These are phyloP conservation scores for Sphinx pinastri DNA, from an alignment of 2,888 invertebrate species.

Conservation along the genomic window DNA sequence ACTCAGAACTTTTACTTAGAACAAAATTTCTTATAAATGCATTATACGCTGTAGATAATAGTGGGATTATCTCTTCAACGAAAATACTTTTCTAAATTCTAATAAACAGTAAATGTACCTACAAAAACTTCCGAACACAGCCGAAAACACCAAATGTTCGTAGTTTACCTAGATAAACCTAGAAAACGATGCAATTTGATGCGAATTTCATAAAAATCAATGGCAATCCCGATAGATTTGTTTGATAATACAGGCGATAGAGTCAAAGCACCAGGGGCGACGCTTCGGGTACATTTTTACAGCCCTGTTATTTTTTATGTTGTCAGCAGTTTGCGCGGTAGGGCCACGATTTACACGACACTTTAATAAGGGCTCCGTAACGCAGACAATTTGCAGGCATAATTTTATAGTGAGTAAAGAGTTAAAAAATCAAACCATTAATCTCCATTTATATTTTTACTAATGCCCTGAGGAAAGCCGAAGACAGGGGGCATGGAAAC, in stretches of 20 bases:
- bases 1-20: too few relatives aligned
- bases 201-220: conserved; percentile 43
- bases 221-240: conserved; percentile 46
- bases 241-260: conserved; percentile 46
- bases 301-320: conserved; percentile 74
- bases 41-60: too few relatives aligned
- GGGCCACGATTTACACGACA: conserved; percentile 53
- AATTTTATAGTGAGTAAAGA: conserved; percentile 3
- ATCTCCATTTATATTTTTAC: not conserved
- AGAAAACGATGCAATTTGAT: conserved; percentile 35
- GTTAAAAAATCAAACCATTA: not conserved
- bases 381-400: conserved; percentile 42
- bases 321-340: conserved; percentile 58
- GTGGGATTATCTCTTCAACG: not conserved
- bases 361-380: conserved; percentile 53
- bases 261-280: conserved; percentile 40
- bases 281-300: conserved; percentile 53
- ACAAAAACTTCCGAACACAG: not conserved
- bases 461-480: too few relatives aligned
- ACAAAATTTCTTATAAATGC: too few relatives aligned
- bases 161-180: not conserved
- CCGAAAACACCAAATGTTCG: too few relatives aligned
- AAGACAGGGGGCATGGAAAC: too few relatives aligned
- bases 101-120: not conserved
- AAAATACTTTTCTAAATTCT: not conserved